Base-by-base conservation (phyloP, 2,113 vertebrate genomes). In the Vireo altiloquus region DNA sequence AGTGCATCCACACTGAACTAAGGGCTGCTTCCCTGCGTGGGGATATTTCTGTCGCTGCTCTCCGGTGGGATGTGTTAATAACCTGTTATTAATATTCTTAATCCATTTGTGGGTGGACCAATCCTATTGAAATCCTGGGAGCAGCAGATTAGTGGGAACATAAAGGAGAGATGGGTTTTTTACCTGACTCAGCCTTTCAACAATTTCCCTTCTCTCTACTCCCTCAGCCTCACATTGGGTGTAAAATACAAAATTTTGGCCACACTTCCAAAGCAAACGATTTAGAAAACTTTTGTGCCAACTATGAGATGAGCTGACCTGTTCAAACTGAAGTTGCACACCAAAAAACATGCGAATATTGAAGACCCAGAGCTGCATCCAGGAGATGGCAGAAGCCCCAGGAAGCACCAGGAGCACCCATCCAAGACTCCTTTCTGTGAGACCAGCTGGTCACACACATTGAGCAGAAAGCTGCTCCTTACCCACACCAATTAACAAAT, bases 1-100 rank as follows among this genome's bases (percentile, higher is more conserved):
- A 40, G 11, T 0, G 15, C 3, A 31, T 10, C 63, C 54, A 4
- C 8, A 23, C 5, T 0, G 3, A 33, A 27, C 8, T 4, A 15
- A 70, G 25, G 53, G 27, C 5, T 30, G 50, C 79, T 82, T 31
- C 49, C 24, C 74, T n/a, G 31, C 5, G 21, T 7, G 44, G 77
- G 68, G 74, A 14, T 44, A 12, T 6, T 77, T 70, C 5, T 44
- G 11, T 8, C 21, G 0, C 4, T 89, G 54, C 30, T 49, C 27
- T 47, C 42, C 30, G 39, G 20, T 74, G 61, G 47, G 77, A 30
- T 66, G 7, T 4, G 2, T 53, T 59, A 52, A 37, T 46, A 5
- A 72, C 4, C 50, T 56, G 3, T 40, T 74, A 64, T 56, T 40
- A 28, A 47, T 47, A 13, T 40, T 47, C 56, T 40, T 24, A 31